phyloP scores from a whole-genome alignment of 2,888 invertebrate genomes.

The Chalcis sispes region DNA sequence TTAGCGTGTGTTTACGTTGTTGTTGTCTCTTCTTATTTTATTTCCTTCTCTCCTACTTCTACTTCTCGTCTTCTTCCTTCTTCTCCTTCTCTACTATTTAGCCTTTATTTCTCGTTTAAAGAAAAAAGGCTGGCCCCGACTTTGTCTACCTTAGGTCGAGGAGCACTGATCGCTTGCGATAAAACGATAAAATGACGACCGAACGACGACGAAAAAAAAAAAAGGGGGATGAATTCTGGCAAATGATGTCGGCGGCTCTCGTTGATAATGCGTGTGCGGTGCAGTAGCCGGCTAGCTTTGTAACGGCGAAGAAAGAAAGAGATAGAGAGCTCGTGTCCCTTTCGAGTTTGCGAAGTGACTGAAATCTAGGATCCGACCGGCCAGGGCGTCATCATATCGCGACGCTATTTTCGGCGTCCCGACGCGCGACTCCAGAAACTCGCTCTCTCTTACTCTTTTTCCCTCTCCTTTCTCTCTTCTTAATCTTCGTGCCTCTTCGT shows the following conservation, averaged over 20 bases:
- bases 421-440: conserved; percentile 70
- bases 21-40: conserved; percentile 13
- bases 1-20: conserved; percentile 10
- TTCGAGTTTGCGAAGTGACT: conserved; percentile 76
- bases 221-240: too few relatives aligned
- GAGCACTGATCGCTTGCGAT: too few relatives aligned
- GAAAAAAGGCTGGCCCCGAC: neutral
- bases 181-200: too few relatives aligned
- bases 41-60: neutral
- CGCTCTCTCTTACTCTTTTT: conserved; percentile 33
- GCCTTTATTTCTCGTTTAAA: neutral
- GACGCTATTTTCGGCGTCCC: conserved; percentile 75
- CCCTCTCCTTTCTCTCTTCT: conserved; percentile 51
- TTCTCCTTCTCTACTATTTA: too few relatives aligned
- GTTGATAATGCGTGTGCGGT: too few relatives aligned
- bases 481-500: conserved; percentile 53
- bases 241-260: neutral
- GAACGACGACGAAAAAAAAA: too few relatives aligned
- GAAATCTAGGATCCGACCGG: conserved; percentile 75
- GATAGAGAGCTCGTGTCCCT: conserved; percentile 66
- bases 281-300: neutral
- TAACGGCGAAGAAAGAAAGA: neutral
- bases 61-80: neutral
- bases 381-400: conserved; percentile 76
- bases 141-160: too few relatives aligned